These are phyloP conservation scores for Aspiorhynchus laticeps DNA, from an alignment of 2,113 vertebrate species.

Conservation along the genomic window DNA sequence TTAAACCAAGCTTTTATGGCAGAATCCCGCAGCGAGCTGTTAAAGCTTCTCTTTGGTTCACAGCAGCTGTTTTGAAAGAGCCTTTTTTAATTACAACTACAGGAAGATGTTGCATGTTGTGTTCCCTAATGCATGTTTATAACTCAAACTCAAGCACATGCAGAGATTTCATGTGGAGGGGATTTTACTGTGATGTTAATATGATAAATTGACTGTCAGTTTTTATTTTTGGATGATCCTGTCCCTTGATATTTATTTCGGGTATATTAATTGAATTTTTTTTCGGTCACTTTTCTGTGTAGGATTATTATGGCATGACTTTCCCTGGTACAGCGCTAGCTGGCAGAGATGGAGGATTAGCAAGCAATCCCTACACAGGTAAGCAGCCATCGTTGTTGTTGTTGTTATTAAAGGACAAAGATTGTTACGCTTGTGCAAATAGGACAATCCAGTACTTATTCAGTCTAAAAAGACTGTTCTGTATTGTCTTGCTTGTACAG, in stretches of 20 bases:
- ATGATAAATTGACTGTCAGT: neutral
- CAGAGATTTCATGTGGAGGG: neutral
- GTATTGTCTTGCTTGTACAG: slow-evolving; percentile 64
- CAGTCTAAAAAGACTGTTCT: neutral
- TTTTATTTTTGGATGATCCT: neutral
- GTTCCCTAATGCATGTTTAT: neutral
- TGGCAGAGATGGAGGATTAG: slow-evolving; percentile 87
- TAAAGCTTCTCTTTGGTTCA: neutral
- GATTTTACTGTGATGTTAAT: neutral
- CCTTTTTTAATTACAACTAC: neutral
- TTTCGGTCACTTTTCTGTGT: neutral
- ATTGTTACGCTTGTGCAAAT: neutral
- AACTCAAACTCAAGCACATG: neutral
- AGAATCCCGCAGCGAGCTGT: neutral
- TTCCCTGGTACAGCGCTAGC: slow-evolving; percentile 91
- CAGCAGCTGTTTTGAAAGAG: no score
- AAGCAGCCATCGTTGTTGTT: neutral
- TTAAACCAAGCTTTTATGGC: neutral
- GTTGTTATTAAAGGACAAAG: neutral
- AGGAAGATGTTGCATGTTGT: neutral
- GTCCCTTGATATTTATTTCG: neutral
- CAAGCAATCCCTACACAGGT: slow-evolving; percentile 95
- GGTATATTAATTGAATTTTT: neutral
- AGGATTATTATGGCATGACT: slow-evolving; percentile 98
- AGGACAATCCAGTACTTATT: neutral